These are phyloP conservation scores for Festucalex cinctus DNA, from an alignment of 2,113 vertebrate genomes.

Conservation along the genomic window DNA sequence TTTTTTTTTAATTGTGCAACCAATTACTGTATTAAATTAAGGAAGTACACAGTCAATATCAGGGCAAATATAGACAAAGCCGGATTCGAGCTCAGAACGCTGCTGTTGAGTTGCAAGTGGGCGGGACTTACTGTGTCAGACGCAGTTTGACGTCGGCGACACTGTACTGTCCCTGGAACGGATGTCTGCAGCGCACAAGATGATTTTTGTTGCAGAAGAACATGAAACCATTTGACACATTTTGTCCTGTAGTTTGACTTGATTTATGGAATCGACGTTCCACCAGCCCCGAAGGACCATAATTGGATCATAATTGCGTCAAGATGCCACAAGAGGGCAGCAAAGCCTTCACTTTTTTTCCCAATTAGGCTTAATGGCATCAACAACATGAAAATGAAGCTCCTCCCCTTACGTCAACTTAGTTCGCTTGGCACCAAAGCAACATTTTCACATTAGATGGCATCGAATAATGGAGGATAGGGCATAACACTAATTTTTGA, in stretches of 20 bases:
- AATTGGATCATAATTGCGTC: too few relatives aligned
- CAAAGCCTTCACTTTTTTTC: not conserved
- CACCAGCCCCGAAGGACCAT: too few relatives aligned
- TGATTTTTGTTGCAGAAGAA: not conserved
- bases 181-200: conserved; percentile 75
- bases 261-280: too few relatives aligned
- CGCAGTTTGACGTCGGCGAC: conserved; percentile 92
- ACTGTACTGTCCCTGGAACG: conserved; percentile 95
- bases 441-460: not conserved
- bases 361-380: too few relatives aligned
- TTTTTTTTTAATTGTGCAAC: too few relatives aligned
- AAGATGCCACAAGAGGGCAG: not conserved
- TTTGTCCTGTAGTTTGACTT: too few relatives aligned
- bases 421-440: not conserved
- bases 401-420: not conserved
- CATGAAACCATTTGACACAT: too few relatives aligned
- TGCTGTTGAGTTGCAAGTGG: not conserved
- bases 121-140: conserved; percentile 90
- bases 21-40: too few relatives aligned
- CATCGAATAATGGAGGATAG: not conserved
- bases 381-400: too few relatives aligned
- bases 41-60: too few relatives aligned
- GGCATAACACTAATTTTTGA: not conserved
- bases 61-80: too few relatives aligned
- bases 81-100: too few relatives aligned